Conservation (phyloP, 2,888 invertebrate species). For the Ischnus inquisitorius region DNA sequence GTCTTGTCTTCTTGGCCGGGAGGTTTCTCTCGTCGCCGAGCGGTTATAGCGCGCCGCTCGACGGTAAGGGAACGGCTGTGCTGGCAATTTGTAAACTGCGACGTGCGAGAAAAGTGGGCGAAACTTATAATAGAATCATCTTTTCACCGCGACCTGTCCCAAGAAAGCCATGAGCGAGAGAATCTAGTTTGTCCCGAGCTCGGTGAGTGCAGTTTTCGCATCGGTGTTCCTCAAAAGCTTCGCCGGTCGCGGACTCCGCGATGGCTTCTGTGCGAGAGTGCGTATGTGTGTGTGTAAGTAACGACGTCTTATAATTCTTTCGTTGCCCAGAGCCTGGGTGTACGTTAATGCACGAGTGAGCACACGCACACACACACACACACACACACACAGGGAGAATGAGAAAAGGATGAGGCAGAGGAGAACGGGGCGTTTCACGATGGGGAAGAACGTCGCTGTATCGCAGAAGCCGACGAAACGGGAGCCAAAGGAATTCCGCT, state of each 20-base stretch:
- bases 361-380: too few species aligned
- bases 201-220: conserved; percentile 20
- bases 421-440: conserved; percentile 13
- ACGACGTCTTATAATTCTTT: conserved; percentile 59
- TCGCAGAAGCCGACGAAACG: conserved; percentile 31
- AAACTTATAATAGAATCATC: conserved; percentile 81
- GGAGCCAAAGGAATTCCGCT: conserved; percentile 74
- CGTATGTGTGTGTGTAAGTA: not conserved
- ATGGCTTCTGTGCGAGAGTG: not conserved
- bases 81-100: conserved; percentile 72
- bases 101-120: conserved; percentile 73
- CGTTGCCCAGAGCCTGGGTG: not conserved
- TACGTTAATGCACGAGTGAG: conserved; percentile 28
- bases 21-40: conserved; percentile 38
- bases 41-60: conserved; percentile 12
- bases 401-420: too few species aligned
- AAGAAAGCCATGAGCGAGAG: conserved; percentile 70
- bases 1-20: conserved; percentile 46
- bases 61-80: conserved; percentile 18
- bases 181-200: conserved; percentile 53
- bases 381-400: too few species aligned
- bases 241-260: not conserved
- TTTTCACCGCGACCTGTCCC: conserved; percentile 75
- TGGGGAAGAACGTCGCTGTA: conserved; percentile 35
- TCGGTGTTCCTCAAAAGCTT: conserved; percentile 13